Evolutionary conservation across 2,797 vertebrate genomes (phyloP), one percentile per base, ranked within the genome.

Genomic region (Microcaecilia unicolor): DNA sequence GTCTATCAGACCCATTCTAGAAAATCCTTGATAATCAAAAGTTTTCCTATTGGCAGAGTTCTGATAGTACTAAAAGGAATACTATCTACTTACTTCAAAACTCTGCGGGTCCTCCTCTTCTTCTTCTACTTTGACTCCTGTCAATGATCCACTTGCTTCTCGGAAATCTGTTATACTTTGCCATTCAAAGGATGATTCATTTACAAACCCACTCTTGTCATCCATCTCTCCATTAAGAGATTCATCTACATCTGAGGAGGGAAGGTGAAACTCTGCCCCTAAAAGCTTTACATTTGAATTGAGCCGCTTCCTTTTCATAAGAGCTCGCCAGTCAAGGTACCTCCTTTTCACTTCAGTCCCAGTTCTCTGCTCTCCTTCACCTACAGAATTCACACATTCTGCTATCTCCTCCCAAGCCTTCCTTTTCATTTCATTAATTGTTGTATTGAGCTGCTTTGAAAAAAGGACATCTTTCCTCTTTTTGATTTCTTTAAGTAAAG

Each of bases 321-420:
- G 83, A 0, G 90, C 82, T 15, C 89, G 74, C 89, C 90, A 94
- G 67, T 97, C 92, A 23, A 92, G 80, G 68, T 95, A 94, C 17
- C 90, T 69, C 6, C 89, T 80, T 60, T 95, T 96, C 48, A 96
- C 92, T 53, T 97, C 90, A 2, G 84, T 85, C 22, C 91, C 91
- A 0, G 91, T 93, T 28, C 90, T 84, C 31, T 91, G 84, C 37
- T 94, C 92, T 3, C 90, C 90, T 61, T 94, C 90, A 6, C 91
- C 89, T 4, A 96, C 83, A 1, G 87, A 81, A n/a, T 92, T 95
- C 41, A 96, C 92, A 29, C 88, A 87, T 60, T 86, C 88, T 0
- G 91, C 90, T 28, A 96, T 93, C 74, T 97, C 92, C 49, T 96
- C 91, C 92, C 93, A 97, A 33, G 90, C 90, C 26, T 91, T 91